A percentile compares a stretch with the other conserved stretches of the same genome.
These are phyloP conservation scores for Pangasius macronema DNA, from an alignment of 2,797 vertebrate genomes.

Conservation along the genomic window DNA sequence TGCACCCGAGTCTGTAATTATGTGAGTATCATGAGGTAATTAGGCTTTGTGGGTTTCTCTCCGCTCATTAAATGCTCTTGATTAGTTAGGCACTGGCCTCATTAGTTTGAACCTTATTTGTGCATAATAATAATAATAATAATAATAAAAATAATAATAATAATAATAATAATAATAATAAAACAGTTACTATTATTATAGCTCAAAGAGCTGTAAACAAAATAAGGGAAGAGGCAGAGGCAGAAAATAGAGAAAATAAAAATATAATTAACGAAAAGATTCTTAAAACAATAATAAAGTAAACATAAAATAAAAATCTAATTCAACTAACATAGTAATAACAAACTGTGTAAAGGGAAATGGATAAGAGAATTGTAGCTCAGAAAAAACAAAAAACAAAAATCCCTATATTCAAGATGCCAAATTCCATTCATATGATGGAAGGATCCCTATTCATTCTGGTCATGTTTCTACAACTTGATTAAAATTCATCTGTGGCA, in stretches of 20 bases:
- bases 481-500: neutral
- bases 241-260: neutral
- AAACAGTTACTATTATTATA: too few relatives aligned
- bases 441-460: neutral
- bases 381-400: neutral
- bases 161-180: neutral
- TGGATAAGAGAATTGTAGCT: neutral
- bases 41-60: neutral
- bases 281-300: neutral
- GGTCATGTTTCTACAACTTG: neutral
- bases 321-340: neutral
- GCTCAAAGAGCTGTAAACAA: neutral
- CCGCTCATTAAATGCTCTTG: neutral
- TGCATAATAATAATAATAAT: neutral
- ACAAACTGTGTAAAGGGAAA: neutral
- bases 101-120: slow-evolving; percentile 21
- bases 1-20: slow-evolving; percentile 9
- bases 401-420: neutral
- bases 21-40: slow-evolving; percentile 16
- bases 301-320: neutral
- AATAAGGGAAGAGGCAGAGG: neutral
- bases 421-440: too few relatives aligned
- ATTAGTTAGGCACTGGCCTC: slow-evolving; percentile 1
- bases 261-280: neutral
- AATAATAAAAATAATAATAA: neutral